Conservation (phyloP, 2,113 vertebrate species). For the Hemibagrus wyckioides region DNA sequence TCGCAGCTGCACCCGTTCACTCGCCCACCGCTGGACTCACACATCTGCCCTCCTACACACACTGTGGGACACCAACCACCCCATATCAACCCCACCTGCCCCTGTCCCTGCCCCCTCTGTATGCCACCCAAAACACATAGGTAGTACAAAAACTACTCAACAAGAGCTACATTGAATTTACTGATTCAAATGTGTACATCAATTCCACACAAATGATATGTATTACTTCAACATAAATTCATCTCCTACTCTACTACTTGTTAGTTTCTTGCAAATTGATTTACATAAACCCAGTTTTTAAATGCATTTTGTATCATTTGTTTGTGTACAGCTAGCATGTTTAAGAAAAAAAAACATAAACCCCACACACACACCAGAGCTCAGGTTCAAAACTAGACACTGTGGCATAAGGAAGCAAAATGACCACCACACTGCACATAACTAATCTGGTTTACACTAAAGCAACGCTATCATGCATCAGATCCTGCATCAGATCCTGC, state of each 20-base stretch:
- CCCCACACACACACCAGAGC: neutral
- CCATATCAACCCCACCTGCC: neutral
- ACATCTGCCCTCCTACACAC: constrained; percentile 13
- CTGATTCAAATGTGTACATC: neutral
- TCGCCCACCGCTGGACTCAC: neutral
- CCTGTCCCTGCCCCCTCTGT: neutral
- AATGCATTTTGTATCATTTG: neutral
- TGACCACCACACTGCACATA: neutral
- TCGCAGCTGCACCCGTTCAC: constrained; percentile 62
- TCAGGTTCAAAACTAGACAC: neutral
- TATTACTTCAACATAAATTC: neutral
- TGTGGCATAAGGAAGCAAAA: neutral
- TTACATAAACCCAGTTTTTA: neutral
- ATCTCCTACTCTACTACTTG: neutral
- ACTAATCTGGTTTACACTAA: neutral
- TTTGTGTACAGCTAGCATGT: neutral
- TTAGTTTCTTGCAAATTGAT: neutral
- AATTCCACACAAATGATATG: neutral
- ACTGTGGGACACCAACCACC: constrained; percentile 4
- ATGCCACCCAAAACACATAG: neutral
- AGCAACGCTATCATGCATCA: too few relatives aligned
- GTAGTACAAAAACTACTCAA: neutral
- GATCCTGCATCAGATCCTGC: too few relatives aligned
- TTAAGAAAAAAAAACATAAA: neutral
- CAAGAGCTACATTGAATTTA: neutral